A percentile compares a stretch with the other conserved stretches of the same genome.
phyloP scores from a whole-genome alignment of 2,797 vertebrate species.

The Macrochelys suwanniensis region DNA sequence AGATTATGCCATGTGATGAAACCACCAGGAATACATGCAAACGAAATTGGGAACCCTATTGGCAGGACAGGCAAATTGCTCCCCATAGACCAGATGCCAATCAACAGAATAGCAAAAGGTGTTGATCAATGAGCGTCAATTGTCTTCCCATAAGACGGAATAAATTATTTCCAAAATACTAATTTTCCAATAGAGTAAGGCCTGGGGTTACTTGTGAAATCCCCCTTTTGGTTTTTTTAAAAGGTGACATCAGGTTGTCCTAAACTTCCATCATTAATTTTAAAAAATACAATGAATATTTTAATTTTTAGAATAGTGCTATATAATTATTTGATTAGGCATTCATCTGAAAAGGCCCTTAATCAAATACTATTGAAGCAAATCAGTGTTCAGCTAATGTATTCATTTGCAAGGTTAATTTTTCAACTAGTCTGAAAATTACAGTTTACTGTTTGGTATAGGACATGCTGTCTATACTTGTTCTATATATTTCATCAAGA shows the following conservation, averaged over 20 bases:
- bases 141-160: neutral
- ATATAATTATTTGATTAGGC: conserved; percentile 54
- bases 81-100: conserved; percentile 69
- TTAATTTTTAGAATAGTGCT: conserved; percentile 46
- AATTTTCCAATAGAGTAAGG: conserved; percentile 3
- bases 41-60: neutral
- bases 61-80: conserved; percentile 71
- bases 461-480: neutral
- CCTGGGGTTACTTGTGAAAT: neutral
- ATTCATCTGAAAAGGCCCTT: conserved; percentile 51
- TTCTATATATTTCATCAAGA: conserved; percentile 12
- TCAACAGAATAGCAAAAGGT: conserved; percentile 62
- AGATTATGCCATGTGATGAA: too few relatives aligned
- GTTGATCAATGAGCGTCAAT: conserved; percentile 12
- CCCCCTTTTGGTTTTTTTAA: conserved; percentile 5
- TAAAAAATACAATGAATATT: conserved; percentile 44
- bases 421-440: conserved; percentile 27
- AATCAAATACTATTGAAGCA: conserved; percentile 55
- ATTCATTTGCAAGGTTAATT: conserved; percentile 39
- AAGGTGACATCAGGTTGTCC: conserved; percentile 20
- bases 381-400: conserved; percentile 50
- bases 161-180: conserved; percentile 40
- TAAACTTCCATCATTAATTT: conserved; percentile 56
- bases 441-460: conserved; percentile 1
- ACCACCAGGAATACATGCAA: too few relatives aligned